Percentiles rank a stretch among this genome's conserved stretches.
These are phyloP conservation scores for Porites lutea DNA, from an alignment of 64 coral and sea anemone genomes.

Conservation along the genomic window DNA sequence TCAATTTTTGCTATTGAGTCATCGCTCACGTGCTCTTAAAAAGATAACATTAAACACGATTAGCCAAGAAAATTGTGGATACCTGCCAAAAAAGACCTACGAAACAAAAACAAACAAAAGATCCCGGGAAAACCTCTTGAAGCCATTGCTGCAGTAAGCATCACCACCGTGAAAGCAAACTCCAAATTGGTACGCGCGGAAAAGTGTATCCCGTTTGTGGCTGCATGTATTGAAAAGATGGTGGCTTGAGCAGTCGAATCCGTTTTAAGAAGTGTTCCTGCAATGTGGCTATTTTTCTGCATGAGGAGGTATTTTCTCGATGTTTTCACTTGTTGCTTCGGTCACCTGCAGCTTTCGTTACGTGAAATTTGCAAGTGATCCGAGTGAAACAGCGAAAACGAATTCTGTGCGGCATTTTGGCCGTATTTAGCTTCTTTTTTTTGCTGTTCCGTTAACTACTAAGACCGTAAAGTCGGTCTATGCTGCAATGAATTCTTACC, in stretches of 20 bases:
- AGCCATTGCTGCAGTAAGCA: not conserved
- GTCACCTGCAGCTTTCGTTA: conserved; percentile 2
- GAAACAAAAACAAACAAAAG: conserved; percentile 26
- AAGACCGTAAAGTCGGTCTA: no score
- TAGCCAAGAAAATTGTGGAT: conserved; percentile 16
- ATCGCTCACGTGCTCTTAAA: conserved; percentile 18
- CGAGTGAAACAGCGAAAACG: not conserved
- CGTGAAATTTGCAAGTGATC: not conserved
- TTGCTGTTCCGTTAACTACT: no score
- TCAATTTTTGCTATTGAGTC: not conserved
- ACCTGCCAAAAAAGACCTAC: conserved; percentile 23
- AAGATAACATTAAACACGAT: conserved; percentile 23
- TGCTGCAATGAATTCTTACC: no score
- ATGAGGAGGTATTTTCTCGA: conserved; percentile 39
- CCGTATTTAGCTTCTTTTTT: not conserved
- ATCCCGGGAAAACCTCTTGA: not conserved
- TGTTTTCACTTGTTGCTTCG: conserved; percentile 21
- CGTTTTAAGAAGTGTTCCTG: no score
- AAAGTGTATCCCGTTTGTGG: no score
- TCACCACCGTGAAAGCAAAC: not conserved
- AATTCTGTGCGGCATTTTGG: not conserved
- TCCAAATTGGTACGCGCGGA: not conserved
- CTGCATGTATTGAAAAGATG: not conserved
- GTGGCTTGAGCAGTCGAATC: not conserved
- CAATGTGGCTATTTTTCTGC: conserved; percentile 47